Conservation (phyloP, 2,888 invertebrate species). For the Dicycla oo region DNA sequence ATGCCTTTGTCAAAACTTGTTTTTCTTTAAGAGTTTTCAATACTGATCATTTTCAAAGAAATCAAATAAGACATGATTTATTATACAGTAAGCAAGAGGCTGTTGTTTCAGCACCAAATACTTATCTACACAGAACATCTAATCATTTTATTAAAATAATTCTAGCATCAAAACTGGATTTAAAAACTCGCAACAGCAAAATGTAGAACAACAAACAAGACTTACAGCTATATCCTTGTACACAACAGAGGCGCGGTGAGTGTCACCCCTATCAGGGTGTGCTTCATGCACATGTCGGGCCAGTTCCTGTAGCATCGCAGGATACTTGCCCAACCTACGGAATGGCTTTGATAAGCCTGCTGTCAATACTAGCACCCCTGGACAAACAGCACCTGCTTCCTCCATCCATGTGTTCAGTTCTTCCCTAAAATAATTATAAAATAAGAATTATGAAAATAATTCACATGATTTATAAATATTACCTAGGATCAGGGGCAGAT, state of each 20-base stretch:
- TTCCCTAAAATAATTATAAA: constrained; percentile 90
- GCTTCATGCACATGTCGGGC: constrained; percentile 98
- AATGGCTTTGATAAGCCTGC: constrained; percentile 98
- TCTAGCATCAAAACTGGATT: not conserved
- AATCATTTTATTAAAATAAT: too few species aligned
- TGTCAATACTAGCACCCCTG: constrained; percentile 97
- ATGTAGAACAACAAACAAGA: constrained; percentile 19
- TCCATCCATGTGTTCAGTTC: constrained; percentile 97
- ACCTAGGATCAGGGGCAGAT: not conserved
- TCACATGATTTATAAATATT: not conserved
- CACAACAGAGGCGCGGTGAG: constrained; percentile 98
- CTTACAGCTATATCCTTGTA: constrained; percentile 98
- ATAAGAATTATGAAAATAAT: not conserved
- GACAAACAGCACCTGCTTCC: constrained; percentile 95
- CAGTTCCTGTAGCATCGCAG: constrained; percentile 97
- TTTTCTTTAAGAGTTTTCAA: not conserved
- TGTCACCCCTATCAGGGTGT: constrained; percentile 98
- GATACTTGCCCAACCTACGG: constrained; percentile 98
- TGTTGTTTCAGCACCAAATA: not conserved
- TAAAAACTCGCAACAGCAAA: not conserved
- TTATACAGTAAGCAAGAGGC: not conserved
- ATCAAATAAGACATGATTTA: not conserved
- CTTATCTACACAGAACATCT: not conserved
- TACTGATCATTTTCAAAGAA: not conserved
- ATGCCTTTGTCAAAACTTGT: not conserved